Base-by-base conservation (phyloP, 2,113 vertebrate genomes). In the Sinocyclocheilus grahami region DNA sequence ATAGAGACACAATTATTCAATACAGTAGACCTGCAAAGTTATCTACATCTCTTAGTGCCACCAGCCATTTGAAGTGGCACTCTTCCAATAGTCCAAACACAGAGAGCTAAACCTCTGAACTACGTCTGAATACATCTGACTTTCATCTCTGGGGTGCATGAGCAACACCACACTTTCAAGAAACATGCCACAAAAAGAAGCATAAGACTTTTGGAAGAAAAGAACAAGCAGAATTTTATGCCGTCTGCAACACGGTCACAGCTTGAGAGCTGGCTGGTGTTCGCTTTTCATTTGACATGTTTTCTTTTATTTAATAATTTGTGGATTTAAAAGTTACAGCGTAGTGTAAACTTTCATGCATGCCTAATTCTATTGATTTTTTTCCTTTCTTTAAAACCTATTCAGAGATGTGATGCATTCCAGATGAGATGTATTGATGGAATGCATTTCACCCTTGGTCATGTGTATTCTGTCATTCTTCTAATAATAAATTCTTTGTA, bases 11-110 rank as follows among this genome's bases (percentile, higher is more conserved):
- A 27, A 18, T 48, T 53, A 46, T 46, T 46, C 72, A 75, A 75
- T 24, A 48, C 37, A 42, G 69, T 22, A 42, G 10, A 27, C 42
- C 39, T 42, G 18, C 4, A 11, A 72, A 42, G 18, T 39, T 24
- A 75, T 48, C 42, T 27, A 37, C 51, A 78, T 60, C 5, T 79
- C 20, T 62, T 24, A 58, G 51, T 37, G 76, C 76, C 78, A 80
- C 33, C 22, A 27, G 33, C 7, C 37, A 67, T 48, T 18, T 79
- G 37, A 80, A 42, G 22, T 39, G 20, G 48, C 24, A 42, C 22
- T 42, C 22, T 42, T 46, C 20, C 77, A 76, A 48, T 22, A 13
- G 53, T 60, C 53, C 9, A 60, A 55, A 78, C 24, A 55, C 51
- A 37, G 24, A 58, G 51, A 10, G 7, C 16, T 30, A n/a, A 60